Evolutionary conservation across 1,140 invertebrate genomes (phyloP).

Genomic region (Drosophila tristis): DNA sequence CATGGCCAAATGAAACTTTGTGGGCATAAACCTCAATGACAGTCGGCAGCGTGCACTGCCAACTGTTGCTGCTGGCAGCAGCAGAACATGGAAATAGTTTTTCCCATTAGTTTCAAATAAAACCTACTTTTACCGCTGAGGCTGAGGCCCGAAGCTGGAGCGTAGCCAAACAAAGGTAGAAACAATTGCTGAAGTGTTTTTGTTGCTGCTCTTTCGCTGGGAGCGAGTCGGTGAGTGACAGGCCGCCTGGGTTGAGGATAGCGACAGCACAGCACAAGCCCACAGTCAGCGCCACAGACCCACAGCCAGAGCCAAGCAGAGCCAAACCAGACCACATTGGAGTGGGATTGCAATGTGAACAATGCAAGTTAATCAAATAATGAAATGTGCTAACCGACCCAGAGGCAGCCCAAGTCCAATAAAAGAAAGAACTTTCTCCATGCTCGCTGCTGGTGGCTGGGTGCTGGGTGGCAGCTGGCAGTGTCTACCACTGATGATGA

Average conservation of each 20-base stretch:
- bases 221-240: conserved; percentile 35
- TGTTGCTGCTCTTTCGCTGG: conserved; percentile 24
- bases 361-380: conserved; percentile 82
- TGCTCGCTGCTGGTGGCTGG: background rate
- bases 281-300: background rate
- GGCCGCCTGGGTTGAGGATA: conserved; percentile 11
- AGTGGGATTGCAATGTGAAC: conserved; percentile 60
- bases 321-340: conserved; percentile 1
- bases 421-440: conserved; percentile 78
- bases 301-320: conserved; percentile 18
- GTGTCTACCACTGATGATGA: conserved; percentile 38
- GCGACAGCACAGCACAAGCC: background rate
- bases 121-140: conserved; percentile 70
- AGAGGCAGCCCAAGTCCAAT: conserved; percentile 36
- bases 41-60: conserved; percentile 26
- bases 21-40: conserved; percentile 54
- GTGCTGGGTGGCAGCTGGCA: conserved; percentile 1
- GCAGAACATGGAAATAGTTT: conserved; percentile 56
- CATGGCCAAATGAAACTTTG: conserved; percentile 30
- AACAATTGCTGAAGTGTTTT: conserved; percentile 68
- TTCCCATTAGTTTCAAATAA: conserved; percentile 73
- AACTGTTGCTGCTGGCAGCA: conserved; percentile 10
- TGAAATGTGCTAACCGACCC: conserved; percentile 68
- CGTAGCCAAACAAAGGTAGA: conserved; percentile 46
- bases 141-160: conserved; percentile 39